phyloP scores from a whole-genome alignment of 2,113 vertebrate genomes.

The Ranitomeya imitator region DNA sequence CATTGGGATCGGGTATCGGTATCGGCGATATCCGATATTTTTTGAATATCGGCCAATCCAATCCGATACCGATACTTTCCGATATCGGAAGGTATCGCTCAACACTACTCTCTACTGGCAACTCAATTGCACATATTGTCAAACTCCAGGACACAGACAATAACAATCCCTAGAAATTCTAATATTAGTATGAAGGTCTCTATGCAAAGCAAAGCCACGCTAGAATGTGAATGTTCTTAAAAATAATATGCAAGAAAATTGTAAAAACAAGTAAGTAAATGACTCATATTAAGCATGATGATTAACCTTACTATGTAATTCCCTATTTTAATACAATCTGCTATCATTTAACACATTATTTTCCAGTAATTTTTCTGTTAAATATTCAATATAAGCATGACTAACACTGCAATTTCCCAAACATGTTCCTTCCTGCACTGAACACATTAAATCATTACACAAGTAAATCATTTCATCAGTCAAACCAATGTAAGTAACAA shows the following conservation, averaged over 20 bases:
- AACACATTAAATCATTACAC: not conserved
- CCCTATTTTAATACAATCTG: not conserved
- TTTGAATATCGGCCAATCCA: no score
- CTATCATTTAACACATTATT: not conserved
- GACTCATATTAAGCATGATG: not conserved
- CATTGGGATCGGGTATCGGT: no score
- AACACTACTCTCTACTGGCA: not conserved
- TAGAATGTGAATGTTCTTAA: not conserved
- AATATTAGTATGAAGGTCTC: not conserved
- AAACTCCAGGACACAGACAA: not conserved
- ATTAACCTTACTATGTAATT: not conserved
- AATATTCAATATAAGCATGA: no score
- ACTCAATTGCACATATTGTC: not conserved
- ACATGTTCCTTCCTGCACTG: conserved; percentile 1
- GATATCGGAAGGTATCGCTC: no score
- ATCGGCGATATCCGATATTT: no score
- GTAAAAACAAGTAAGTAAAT: not conserved
- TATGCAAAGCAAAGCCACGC: not conserved
- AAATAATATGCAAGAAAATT: not conserved
- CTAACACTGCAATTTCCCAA: not conserved
- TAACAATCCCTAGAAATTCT: not conserved
- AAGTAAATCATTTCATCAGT: not conserved
- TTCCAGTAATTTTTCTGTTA: not conserved
- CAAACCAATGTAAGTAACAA: not conserved
- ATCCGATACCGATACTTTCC: no score